Base-by-base conservation (phyloP, 2,888 invertebrate species). In the Tachina lurida region DNA sequence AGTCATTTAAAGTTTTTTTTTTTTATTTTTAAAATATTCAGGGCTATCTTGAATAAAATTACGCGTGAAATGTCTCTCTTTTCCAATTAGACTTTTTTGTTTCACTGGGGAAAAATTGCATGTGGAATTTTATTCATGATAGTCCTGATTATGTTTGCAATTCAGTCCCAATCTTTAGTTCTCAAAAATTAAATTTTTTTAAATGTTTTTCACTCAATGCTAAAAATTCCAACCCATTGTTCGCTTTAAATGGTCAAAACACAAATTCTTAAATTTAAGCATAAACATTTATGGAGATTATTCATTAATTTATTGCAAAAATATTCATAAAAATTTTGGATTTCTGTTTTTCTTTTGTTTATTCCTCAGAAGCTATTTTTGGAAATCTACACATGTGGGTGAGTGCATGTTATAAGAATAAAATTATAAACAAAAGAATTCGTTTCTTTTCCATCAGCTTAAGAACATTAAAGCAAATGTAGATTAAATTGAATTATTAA, bases 361-460 rank as follows among this genome's bases (percentile, higher is more conserved):
- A 60, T 60, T 60, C 1, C 31, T 0, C 17, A 60, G 47, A 22
- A 73, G 15, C 47, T 73, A 73, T 60, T 73, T 60, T 73, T 60
- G 17, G 45, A 60, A 73, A 7, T 60, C 60, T 60, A 3, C 31
- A 43, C 17, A 10, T 19, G 41, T 15, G 10, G 15, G 15, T 15
- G 43, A 9, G 58, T 60, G 19, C 39, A 19, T n/a, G 15, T 39
- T 10, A 31, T 58, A 13, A 17, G 22, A 58, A 39, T 58, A 49
- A 31, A 17, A 12, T 31, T 60, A 60, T 13, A 45, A 47, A 31
- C 47, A 60, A 73, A 58, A 62, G 0, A 62, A 31, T 8, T 31
- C 5, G 7, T 31, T 0, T 31, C 7, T 31, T 31, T 31, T 31
- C 31, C 31, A 31, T 31, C 31, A 31, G 7, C 7, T 31, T 31